Base-by-base conservation (phyloP, 2,113 vertebrate genomes). In the Geothlypis trichas region DNA sequence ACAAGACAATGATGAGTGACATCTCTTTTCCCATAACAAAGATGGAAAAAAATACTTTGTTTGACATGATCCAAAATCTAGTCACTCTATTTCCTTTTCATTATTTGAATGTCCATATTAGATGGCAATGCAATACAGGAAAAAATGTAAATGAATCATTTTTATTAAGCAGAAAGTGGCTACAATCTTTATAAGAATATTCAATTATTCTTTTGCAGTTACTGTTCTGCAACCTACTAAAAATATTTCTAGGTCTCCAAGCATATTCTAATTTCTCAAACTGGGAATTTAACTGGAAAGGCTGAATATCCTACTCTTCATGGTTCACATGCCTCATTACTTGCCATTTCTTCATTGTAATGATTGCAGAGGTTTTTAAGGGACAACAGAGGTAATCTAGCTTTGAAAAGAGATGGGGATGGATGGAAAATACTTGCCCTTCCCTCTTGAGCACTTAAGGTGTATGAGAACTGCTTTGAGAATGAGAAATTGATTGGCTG, bases 281-380 rank as follows among this genome's bases (percentile, higher is more conserved):
- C 61, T 78, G 65, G 28, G 63, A 82, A 37, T 16, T 86, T n/a
- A 37, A 79, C 47, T 84, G 12, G 52, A 76, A 92, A 89, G 24
- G 7, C 37, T 81, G 49, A 51, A 37, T 44, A 81, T 84, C 61
- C 49, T 68, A 39, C 28, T 78, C 66, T 77, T 94, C 31, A 41
- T 57, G 37, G 49, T 84, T 93, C 54, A 68, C 12, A 41, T 46
- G 17, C 61, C n/a, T 87, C 93, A 75, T 92, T 84, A 72, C 15
- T 92, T 95, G 57, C 20, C 41, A 61, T 84, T 90, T 93, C 78
- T 57, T 78, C 62, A 58, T 31, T 87, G 35, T 37, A 87, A 93
- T 65, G 35, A 84, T 37, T 94, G 55, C n/a, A 93, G 73, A 87
- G 66, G 39, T 77, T 93, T 89, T 89, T 67, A 94, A 87, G 57